Evolutionary conservation across 2,888 invertebrate genomes (phyloP).

Genomic region (Chironomus tentans): DNA sequence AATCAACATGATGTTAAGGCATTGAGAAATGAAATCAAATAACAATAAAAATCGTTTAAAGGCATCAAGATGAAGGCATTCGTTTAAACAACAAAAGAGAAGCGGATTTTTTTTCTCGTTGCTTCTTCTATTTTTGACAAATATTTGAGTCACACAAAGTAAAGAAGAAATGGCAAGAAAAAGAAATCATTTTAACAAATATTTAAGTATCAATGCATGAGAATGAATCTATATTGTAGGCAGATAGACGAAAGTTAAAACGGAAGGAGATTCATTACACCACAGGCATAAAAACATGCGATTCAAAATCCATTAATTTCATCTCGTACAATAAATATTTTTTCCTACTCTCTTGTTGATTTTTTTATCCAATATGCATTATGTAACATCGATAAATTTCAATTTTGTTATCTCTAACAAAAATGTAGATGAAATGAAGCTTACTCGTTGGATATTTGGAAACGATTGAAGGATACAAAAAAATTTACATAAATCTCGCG

Average conservation of each 20-base stretch:
- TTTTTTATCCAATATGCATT: not conserved
- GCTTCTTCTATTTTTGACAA: not conserved
- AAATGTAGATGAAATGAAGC: not conserved
- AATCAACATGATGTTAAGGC: too few species aligned
- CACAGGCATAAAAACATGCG: not conserved
- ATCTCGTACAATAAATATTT: not conserved
- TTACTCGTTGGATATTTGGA: not conserved
- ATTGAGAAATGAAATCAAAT: too few species aligned
- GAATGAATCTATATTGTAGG: not conserved
- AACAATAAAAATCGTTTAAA: not conserved
- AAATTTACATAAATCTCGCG: too few species aligned
- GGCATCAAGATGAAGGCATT: not conserved
- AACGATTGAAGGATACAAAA: too few species aligned
- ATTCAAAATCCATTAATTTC: constrained; percentile 12
- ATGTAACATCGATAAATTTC: not conserved
- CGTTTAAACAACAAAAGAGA: not conserved
- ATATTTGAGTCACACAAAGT: too few species aligned
- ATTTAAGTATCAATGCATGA: not conserved
- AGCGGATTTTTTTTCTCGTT: not conserved
- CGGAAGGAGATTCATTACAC: not conserved
- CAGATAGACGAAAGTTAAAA: not conserved
- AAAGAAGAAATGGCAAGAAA: not conserved
- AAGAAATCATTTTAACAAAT: not conserved
- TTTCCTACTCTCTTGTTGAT: not conserved
- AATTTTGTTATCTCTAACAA: not conserved